Percentiles rank a stretch among this genome's conserved stretches.
These are phyloP conservation scores for Trachythela sp. DNA, from an alignment of 64 coral and sea anemone genomes.

Conservation along the genomic window DNA sequence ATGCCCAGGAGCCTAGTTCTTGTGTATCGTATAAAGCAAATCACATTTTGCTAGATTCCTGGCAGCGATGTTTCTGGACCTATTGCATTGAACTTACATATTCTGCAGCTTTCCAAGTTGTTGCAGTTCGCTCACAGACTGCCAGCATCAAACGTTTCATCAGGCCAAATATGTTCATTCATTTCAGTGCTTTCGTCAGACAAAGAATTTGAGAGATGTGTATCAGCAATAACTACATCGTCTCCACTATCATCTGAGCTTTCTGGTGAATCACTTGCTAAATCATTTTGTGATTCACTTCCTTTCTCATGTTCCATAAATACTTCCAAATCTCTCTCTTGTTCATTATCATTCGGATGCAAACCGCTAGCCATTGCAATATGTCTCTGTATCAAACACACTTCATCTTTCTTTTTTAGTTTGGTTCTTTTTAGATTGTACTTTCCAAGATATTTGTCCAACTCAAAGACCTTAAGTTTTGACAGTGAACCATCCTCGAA, in stretches of 20 bases:
- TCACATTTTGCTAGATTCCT: no score
- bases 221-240: slow-evolving; percentile 25
- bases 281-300: slow-evolving; percentile 10
- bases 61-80: no score
- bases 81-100: slow-evolving; percentile 22
- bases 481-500: slow-evolving; percentile 9
- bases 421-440: slow-evolving; percentile 29
- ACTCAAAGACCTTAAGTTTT: slow-evolving; percentile 22
- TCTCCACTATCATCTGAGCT: slow-evolving; percentile 12
- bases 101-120: slow-evolving; percentile 29
- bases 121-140: slow-evolving; percentile 28
- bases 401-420: slow-evolving; percentile 27
- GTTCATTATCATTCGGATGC: not conserved
- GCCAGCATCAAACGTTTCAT: slow-evolving; percentile 11
- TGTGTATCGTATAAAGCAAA: no score
- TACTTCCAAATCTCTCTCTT: slow-evolving; percentile 1
- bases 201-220: slow-evolving; percentile 26
- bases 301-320: not conserved
- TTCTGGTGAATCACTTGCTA: not conserved
- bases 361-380: not conserved
- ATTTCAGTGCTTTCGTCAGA: not conserved
- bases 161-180: not conserved
- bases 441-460: slow-evolving; percentile 32
- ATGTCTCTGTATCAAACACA: slow-evolving; percentile 24
- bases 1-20: no score